A percentile compares a stretch with the other conserved stretches of the same genome.
These are phyloP conservation scores for Zapornia atra DNA, from an alignment of 2,113 vertebrate genomes.

Conservation along the genomic window DNA sequence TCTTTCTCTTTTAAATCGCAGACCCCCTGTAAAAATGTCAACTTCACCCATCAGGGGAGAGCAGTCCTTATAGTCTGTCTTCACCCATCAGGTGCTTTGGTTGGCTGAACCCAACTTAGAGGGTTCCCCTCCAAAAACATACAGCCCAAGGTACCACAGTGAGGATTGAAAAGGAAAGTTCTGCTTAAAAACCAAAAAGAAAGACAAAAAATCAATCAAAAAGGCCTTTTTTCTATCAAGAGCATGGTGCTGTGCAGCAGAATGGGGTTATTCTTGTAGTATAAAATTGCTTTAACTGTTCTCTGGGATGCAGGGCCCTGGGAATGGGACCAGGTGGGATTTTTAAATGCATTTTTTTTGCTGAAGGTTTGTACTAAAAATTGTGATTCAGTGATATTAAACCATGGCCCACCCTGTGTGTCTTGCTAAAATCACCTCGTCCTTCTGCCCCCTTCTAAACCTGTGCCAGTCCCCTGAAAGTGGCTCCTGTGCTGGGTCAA, in stretches of 20 bases:
- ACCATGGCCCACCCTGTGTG: neutral
- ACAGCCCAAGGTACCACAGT: neutral
- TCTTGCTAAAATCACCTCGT: neutral
- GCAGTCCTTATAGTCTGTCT: constrained; percentile 85
- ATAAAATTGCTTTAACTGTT: neutral
- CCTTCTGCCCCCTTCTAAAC: neutral
- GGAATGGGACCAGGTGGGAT: neutral
- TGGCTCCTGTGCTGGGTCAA: neutral
- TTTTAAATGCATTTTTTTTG: neutral
- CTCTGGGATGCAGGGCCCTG: neutral
- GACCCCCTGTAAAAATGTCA: constrained; percentile 88
- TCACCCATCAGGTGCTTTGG: constrained; percentile 78
- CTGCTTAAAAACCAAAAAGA: neutral
- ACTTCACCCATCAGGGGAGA: constrained; percentile 87
- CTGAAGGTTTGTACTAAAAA: constrained; percentile 48
- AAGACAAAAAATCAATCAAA: neutral
- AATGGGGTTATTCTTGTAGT: neutral
- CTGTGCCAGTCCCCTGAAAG: neutral
- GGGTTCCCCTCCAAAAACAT: neutral
- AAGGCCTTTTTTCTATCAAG: neutral
- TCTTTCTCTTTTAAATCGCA: constrained; percentile 89
- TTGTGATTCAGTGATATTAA: constrained; percentile 2
- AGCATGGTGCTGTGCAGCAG: neutral
- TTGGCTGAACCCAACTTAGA: constrained; percentile 40
- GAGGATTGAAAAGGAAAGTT: neutral